A percentile compares a stretch with the other conserved stretches of the same genome.
Evolutionary conservation across 2,797 vertebrate species (phyloP).

Genomic region (Molossus alvarezi): DNA sequence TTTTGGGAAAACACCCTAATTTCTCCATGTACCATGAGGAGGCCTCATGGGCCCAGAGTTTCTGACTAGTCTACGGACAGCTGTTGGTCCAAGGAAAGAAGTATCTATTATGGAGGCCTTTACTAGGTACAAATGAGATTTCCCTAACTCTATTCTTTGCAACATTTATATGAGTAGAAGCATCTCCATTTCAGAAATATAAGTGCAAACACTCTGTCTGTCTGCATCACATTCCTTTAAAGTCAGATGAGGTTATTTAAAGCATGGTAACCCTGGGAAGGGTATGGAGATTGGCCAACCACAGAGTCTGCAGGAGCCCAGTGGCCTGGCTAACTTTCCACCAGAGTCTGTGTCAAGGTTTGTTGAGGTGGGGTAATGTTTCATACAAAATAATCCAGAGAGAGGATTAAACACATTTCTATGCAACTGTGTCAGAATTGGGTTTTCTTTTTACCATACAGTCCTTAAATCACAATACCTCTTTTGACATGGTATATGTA

Average conservation of each 20-base stretch:
- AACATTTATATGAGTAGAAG: conserved; percentile 18
- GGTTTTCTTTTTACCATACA: conserved; percentile 80
- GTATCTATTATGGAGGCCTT: background rate
- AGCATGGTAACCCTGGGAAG: conserved; percentile 37
- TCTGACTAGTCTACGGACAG: conserved; percentile 12
- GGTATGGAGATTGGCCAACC: conserved; percentile 21
- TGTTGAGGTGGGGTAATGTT: conserved; percentile 69
- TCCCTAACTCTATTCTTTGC: conserved; percentile 10
- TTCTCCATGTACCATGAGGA: conserved; percentile 70
- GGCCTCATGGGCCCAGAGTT: conserved; percentile 36
- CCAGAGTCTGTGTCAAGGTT: conserved; percentile 70
- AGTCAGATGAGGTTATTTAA: conserved; percentile 75
- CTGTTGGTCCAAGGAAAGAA: background rate
- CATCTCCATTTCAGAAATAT: conserved; percentile 75
- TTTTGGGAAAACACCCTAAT: conserved; percentile 19
- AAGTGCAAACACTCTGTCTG: conserved; percentile 50
- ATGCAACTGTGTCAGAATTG: conserved; percentile 80
- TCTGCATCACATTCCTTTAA: conserved; percentile 67
- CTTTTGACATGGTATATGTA: conserved; percentile 78
- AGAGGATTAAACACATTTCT: conserved; percentile 82
- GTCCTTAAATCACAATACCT: conserved; percentile 74
- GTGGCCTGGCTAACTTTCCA: conserved; percentile 68
- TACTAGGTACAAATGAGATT: background rate
- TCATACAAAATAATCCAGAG: conserved; percentile 69
- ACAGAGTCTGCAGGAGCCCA: conserved; percentile 37